Evolutionary conservation across 2,113 vertebrate genomes (phyloP).

Genomic region (Azemiops feae): DNA sequence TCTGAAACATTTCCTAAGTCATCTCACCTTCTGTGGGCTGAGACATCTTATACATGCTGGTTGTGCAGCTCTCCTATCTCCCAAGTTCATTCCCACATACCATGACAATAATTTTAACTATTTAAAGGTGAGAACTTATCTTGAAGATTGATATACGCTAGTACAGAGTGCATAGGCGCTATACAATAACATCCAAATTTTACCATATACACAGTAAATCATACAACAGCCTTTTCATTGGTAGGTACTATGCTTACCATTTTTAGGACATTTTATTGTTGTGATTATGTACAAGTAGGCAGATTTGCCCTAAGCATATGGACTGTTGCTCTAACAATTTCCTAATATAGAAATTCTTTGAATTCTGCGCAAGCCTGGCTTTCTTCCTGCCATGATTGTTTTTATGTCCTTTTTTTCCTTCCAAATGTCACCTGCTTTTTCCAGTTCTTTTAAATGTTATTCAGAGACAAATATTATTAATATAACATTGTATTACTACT

Average conservation of each 20-base stretch:
- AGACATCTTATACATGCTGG: background rate
- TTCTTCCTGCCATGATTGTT: background rate
- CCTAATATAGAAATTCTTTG: background rate
- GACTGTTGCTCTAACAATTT: background rate
- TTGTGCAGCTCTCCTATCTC: background rate
- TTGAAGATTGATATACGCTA: background rate
- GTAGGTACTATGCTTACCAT: background rate
- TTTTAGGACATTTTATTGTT: background rate
- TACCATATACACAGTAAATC: background rate
- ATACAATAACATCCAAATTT: background rate
- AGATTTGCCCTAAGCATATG: background rate
- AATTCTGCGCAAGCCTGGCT: background rate
- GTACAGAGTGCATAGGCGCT: background rate
- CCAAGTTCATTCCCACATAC: background rate
- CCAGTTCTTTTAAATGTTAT: background rate
- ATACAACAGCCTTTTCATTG: background rate
- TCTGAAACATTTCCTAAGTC: background rate
- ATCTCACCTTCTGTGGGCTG: background rate
- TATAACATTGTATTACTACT: background rate
- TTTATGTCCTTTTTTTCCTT: background rate
- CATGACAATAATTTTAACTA: background rate
- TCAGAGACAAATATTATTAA: background rate
- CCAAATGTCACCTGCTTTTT: background rate
- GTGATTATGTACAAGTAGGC: background rate
- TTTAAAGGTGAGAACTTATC: background rate